A percentile compares a stretch with the other conserved stretches of the same genome.
phyloP scores from a whole-genome alignment of 2,797 vertebrate genomes.

The Schizothorax lantsangensis region DNA sequence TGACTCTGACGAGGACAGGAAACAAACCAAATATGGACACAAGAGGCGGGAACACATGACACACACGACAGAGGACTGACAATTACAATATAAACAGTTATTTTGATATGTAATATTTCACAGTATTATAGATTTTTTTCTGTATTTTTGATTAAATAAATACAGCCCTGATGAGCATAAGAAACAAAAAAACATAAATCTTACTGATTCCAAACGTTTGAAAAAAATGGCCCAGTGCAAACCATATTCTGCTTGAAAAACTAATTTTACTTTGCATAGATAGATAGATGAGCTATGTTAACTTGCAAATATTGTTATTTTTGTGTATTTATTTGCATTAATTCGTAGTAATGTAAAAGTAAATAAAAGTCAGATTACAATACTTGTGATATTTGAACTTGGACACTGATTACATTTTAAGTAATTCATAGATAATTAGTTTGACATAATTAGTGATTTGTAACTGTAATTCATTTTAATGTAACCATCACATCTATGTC shows the following conservation, averaged over 20 bases:
- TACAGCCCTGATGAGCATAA: neutral
- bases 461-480: neutral
- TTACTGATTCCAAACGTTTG: too few relatives aligned
- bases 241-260: too few relatives aligned
- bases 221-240: too few relatives aligned
- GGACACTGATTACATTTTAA: neutral
- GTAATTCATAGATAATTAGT: neutral
- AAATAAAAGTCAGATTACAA: neutral
- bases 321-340: neutral
- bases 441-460: slow-evolving; percentile 32
- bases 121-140: too few relatives aligned
- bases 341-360: neutral
- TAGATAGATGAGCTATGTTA: too few relatives aligned
- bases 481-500: slow-evolving; percentile 10
- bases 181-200: neutral
- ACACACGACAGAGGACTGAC: too few relatives aligned
- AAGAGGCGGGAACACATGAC: too few relatives aligned
- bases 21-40: too few relatives aligned
- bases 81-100: neutral
- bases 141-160: too few relatives aligned
- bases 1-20: too few relatives aligned
- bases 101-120: neutral
- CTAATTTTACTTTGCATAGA: too few relatives aligned
- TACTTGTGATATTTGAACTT: neutral
- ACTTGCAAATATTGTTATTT: neutral